phyloP scores from a whole-genome alignment of 2,888 invertebrate species.

The Norana najaformis region DNA sequence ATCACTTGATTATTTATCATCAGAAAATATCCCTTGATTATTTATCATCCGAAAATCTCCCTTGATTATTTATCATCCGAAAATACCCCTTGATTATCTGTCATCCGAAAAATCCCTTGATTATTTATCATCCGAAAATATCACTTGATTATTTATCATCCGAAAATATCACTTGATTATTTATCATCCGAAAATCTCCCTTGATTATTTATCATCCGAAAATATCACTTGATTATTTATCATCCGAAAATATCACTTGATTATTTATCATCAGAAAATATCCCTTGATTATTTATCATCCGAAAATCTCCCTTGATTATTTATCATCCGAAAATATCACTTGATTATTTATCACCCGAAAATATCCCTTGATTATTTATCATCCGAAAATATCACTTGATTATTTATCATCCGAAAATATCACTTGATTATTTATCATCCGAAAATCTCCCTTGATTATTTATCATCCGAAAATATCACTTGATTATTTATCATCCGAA shows the following conservation, averaged over 20 bases:
- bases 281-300: neutral
- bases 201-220: no score
- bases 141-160: neutral
- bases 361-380: neutral
- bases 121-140: no score
- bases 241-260: neutral
- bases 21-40: neutral
- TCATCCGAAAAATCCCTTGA: no score
- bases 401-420: no score
- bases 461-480: neutral
- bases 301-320: neutral
- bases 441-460: neutral
- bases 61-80: neutral
- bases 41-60: constrained; percentile 1
- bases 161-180: neutral
- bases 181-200: neutral
- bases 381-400: neutral
- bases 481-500: no score
- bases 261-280: no score
- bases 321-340: neutral
- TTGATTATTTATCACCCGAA: no score
- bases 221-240: neutral
- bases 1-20: neutral
- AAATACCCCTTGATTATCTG: neutral
- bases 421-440: neutral